Percentiles rank a stretch among this genome's conserved stretches.
phyloP scores from a whole-genome alignment of 2,797 vertebrate species.

The Rhinatrema bivittatum region DNA sequence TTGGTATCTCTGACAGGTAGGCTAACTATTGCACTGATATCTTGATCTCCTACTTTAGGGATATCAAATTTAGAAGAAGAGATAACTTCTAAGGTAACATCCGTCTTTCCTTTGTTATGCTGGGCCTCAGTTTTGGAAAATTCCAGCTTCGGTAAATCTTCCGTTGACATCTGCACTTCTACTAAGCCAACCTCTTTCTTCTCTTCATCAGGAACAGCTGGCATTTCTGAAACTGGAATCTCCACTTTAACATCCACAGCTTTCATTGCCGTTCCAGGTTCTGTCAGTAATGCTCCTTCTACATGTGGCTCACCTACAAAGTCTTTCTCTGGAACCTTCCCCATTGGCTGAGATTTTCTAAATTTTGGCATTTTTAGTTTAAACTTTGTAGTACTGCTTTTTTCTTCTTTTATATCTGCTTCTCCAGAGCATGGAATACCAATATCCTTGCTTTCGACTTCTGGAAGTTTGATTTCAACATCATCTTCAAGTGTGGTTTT shows the following conservation, averaged over 20 bases:
- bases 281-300: background rate
- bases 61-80: too few relatives aligned
- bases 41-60: too few relatives aligned
- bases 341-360: constrained; percentile 6
- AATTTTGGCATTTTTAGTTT: constrained; percentile 6
- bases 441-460: rapidly evolving
- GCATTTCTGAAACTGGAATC: constrained; percentile 1
- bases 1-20: too few relatives aligned
- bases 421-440: rapidly evolving
- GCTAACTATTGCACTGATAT: too few relatives aligned
- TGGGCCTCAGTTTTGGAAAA: too few relatives aligned
- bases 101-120: background rate
- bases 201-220: too few relatives aligned
- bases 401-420: rapidly evolving
- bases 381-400: background rate
- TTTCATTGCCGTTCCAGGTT: too few relatives aligned
- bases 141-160: background rate
- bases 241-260: background rate
- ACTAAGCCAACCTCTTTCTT: background rate
- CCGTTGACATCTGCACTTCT: background rate
- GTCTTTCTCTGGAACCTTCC: constrained; percentile 5
- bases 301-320: rapidly evolving
- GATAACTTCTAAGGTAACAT: background rate
- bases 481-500: rapidly evolving
- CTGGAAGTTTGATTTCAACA: rapidly evolving